A percentile compares a stretch with the other conserved stretches of the same genome.
phyloP scores from a whole-genome alignment of 2,888 invertebrate species.

The Trileptium ribeirensis region DNA sequence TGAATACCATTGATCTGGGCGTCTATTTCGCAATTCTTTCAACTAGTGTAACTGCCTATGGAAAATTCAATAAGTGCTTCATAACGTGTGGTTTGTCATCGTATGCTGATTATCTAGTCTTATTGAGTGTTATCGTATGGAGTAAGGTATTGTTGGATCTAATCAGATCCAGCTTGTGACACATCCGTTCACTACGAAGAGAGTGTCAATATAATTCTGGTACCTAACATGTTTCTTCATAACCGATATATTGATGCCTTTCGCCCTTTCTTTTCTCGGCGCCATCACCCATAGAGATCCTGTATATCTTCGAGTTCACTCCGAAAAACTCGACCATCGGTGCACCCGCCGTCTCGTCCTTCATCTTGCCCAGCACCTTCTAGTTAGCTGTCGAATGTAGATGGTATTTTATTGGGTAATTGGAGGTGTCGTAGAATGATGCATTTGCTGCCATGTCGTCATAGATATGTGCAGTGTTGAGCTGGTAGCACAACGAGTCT shows the following conservation, averaged over 20 bases:
- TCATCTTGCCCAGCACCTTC: too few relatives aligned
- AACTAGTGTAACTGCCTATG: too few relatives aligned
- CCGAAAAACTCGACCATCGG: neutral
- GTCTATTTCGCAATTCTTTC: too few relatives aligned
- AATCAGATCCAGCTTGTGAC: neutral
- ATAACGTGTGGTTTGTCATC: neutral
- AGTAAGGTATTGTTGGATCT: neutral
- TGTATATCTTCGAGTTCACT: neutral
- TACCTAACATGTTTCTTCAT: neutral
- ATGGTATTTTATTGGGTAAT: neutral
- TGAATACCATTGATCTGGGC: too few relatives aligned
- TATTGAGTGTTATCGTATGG: neutral
- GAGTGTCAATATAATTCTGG: neutral
- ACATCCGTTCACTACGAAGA: neutral
- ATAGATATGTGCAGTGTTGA: neutral
- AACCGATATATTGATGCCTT: neutral
- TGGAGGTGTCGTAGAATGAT: neutral
- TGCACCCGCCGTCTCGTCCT: neutral
- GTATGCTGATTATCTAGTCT: neutral
- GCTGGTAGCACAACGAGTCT: neutral
- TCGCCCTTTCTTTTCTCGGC: constrained; percentile 1
- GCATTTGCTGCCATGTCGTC: neutral
- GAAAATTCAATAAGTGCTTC: too few relatives aligned
- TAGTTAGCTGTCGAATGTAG: neutral
- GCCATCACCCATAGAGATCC: neutral